These are phyloP conservation scores for Saccopteryx bilineata DNA, from an alignment of 2,113 vertebrate species.

Conservation along the genomic window DNA sequence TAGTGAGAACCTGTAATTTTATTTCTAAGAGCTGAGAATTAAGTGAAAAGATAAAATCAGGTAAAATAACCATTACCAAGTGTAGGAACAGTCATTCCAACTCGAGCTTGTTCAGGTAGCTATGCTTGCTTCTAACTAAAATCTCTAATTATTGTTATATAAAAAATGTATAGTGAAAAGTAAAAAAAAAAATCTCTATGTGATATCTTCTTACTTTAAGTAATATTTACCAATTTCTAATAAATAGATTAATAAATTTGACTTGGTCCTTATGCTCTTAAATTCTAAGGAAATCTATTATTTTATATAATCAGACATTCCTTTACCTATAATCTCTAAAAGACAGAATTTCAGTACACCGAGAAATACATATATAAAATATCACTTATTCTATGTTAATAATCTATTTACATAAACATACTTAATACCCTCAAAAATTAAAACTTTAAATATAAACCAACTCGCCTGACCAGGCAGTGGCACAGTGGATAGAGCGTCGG, in stretches of 20 bases:
- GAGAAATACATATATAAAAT: background rate
- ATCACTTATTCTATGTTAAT: background rate
- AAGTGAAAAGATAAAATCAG: background rate
- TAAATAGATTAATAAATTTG: conserved; percentile 25
- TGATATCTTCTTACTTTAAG: background rate
- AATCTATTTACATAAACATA: conserved; percentile 17
- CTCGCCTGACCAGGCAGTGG: background rate
- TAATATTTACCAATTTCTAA: background rate
- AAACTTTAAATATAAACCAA: background rate
- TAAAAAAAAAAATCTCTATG: background rate
- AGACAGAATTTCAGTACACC: background rate
- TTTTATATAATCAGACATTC: conserved; percentile 17
- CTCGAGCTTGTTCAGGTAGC: background rate
- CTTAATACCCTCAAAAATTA: conserved; percentile 21
- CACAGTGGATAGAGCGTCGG: too few species aligned
- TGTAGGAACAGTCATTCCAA: background rate
- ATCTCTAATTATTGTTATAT: background rate
- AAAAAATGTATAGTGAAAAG: background rate
- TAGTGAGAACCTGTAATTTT: background rate
- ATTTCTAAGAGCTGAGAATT: background rate
- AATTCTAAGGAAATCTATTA: background rate
- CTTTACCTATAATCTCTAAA: background rate
- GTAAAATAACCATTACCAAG: background rate
- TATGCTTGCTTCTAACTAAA: conserved; percentile 32
- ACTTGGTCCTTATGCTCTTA: background rate